Conservation (phyloP, 1,140 invertebrate species). For the Hyposmocoma kahamanoa region DNA sequence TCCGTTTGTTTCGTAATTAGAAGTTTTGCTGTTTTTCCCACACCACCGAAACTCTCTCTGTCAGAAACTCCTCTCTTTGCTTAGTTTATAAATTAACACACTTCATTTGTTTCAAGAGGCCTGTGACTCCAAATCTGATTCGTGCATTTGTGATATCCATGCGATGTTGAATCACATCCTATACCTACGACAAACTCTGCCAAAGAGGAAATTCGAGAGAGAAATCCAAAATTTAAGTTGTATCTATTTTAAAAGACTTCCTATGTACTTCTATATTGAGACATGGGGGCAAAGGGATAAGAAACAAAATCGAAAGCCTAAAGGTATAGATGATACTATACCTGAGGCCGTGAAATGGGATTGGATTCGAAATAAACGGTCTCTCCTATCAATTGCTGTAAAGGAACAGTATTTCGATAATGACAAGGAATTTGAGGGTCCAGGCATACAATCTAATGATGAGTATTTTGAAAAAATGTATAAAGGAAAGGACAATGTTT, state of each 20-base stretch:
- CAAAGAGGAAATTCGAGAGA: conserved; percentile 18
- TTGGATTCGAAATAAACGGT: conserved; percentile 30
- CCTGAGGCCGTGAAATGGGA: conserved; percentile 16
- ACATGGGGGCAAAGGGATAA: conserved; percentile 9
- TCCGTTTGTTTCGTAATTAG: no score
- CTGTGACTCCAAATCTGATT: conserved; percentile 12
- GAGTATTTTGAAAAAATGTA: conserved; percentile 25
- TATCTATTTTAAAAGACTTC: conserved; percentile 8
- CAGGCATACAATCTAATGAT: conserved; percentile 6
- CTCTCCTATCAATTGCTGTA: conserved; percentile 7
- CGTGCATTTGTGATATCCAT: conserved; percentile 29
- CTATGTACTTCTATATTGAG: conserved; percentile 17
- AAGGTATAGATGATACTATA: neutral
- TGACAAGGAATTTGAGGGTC: neutral
- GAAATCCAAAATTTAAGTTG: conserved; percentile 31
- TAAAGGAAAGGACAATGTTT: conserved; percentile 27
- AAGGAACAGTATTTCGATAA: neutral
- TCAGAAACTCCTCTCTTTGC: no score
- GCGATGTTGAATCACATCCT: conserved; percentile 25
- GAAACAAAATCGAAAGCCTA: neutral
- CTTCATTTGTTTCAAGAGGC: conserved; percentile 48
- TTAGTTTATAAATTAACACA: conserved; percentile 18
- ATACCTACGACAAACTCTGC: conserved; percentile 13
- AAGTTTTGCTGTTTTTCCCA: no score
- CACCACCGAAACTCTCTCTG: no score